Evolutionary conservation across 2,113 vertebrate genomes (phyloP).

Genomic region (Neolamprologus sp.): DNA sequence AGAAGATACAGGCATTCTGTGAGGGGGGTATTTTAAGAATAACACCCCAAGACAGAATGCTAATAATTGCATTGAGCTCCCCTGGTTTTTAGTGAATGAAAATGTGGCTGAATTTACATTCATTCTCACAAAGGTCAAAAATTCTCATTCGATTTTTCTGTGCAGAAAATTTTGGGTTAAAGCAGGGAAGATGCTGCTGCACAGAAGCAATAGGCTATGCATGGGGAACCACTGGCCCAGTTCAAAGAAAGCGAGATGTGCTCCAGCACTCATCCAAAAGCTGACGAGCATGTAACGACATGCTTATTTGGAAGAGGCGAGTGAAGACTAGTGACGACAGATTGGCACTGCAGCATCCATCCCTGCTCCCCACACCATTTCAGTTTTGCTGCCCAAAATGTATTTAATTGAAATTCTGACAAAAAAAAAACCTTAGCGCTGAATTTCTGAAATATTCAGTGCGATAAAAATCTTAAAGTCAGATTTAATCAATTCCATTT

Average conservation of each 20-base stretch:
- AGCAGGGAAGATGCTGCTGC: background rate
- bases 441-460: background rate
- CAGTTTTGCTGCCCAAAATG: background rate
- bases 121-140: background rate
- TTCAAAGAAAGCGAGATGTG: background rate
- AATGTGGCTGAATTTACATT: background rate
- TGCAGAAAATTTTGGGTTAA: background rate
- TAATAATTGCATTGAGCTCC: background rate
- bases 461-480: background rate
- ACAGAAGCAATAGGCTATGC: background rate
- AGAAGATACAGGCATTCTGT: background rate
- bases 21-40: background rate
- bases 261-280: background rate
- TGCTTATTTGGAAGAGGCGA: slow-evolving; percentile 19
- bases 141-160: background rate
- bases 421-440: background rate
- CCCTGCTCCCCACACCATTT: background rate
- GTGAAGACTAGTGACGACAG: slow-evolving; percentile 48
- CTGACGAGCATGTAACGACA: slow-evolving; percentile 17
- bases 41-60: background rate
- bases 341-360: slow-evolving; percentile 36
- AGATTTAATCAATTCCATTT: background rate
- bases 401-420: background rate
- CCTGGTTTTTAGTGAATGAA: background rate
- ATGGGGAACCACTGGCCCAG: background rate